Evolutionary conservation across 2,113 vertebrate species (phyloP).

Genomic region (Pitta sordida): DNA sequence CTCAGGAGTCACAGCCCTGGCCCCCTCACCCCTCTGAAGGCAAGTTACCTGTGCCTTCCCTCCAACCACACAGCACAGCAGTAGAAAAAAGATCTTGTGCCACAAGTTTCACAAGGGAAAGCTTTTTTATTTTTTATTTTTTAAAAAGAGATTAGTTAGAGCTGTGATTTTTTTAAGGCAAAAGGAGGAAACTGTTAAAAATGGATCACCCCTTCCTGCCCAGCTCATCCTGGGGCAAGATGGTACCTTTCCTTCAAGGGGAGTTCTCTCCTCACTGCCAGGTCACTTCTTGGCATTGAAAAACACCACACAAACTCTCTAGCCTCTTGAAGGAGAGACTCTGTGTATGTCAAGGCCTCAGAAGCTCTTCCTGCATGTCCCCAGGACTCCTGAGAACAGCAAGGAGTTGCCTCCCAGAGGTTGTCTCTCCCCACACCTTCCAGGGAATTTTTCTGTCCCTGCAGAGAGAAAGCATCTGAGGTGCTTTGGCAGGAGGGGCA

Average conservation of each 20-base stretch:
- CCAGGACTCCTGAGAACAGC: too few species aligned
- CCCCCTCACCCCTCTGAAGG: background rate
- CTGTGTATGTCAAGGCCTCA: accelerated
- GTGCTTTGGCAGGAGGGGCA: background rate
- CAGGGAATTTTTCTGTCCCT: background rate
- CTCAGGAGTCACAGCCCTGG: background rate
- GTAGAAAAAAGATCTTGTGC: background rate
- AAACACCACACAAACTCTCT: accelerated
- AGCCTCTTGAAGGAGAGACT: accelerated
- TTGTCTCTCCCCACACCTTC: accelerated
- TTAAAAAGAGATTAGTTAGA: background rate
- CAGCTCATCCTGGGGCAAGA: background rate
- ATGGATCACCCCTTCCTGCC: accelerated
- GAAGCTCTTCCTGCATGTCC: accelerated
- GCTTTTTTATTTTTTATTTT: accelerated
- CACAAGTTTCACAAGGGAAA: background rate
- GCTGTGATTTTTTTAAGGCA: background rate
- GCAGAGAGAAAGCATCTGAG: background rate
- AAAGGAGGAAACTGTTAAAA: background rate
- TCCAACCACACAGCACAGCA: background rate
- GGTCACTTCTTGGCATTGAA: accelerated
- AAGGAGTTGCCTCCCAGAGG: background rate
- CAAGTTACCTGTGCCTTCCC: accelerated
- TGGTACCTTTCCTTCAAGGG: background rate
- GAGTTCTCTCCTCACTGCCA: accelerated